Base-by-base conservation (phyloP, 2,797 vertebrate species). In the Neosilurus hyrtlii region DNA sequence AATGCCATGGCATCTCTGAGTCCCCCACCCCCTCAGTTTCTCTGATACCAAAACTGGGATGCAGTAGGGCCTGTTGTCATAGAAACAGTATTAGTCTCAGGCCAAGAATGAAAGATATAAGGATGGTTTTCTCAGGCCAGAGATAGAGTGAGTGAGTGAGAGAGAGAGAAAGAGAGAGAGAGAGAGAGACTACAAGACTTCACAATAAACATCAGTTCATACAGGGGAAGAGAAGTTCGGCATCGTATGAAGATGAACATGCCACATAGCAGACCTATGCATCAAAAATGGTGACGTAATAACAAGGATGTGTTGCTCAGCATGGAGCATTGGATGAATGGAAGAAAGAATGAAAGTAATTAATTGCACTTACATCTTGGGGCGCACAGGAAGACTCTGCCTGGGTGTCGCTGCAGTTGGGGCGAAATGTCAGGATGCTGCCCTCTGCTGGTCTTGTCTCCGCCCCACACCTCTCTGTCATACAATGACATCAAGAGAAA, bases 61-160 rank as follows among this genome's bases (percentile, higher is more conserved):
- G 84, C 83, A 74, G 84, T 85, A 82, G 84, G 83, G 78, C 79
- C 71, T 81, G 89, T 90, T 85, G 87, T 83, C 87, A 89, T 89
- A 82, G 90, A 83, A 90, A 90, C 90, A 87, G 74, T 86, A 86
- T 86, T 79, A 49, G 81, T 85, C 84, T 75, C 73, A 86, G 73
- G 67, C 76, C 68, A 79, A 86, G 71, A 81, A 73, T 70, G 76
- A 63, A 84, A 84, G 81, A 87, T 82, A 81, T 81, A 72, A 80
- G 82, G 79, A 86, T 88, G 85, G 84, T 80, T 75, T 80, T 81
- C 30, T 81, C 30, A 85, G 73, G 83, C 84, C 73, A 86, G 68
- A 59, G 65, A 70, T 73, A 82, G 77, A 79, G 84, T 82, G 82
- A 79, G 83, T 0, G 22, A 35, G 52, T 2, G 9, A 52, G 71